Evolutionary conservation across 1,140 invertebrate species (phyloP).

Genomic region (Babylonia areolata): DNA sequence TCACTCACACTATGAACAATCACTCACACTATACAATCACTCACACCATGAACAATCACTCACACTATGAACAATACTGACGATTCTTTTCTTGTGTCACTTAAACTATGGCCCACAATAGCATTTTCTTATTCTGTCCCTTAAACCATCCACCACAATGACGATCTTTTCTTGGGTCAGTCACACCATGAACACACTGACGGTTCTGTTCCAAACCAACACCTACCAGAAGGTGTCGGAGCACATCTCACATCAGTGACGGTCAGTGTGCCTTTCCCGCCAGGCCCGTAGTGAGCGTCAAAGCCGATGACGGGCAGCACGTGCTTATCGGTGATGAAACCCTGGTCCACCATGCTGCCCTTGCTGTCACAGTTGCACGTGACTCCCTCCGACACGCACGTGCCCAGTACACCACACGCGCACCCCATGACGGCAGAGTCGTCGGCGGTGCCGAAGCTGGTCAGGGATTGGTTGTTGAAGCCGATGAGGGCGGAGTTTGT

Average conservation of each 20-base stretch:
- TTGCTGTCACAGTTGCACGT: conserved; percentile 63
- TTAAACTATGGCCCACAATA: too few species aligned
- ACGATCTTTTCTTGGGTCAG: too few species aligned
- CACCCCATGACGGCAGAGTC: conserved; percentile 49
- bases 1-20: too few species aligned
- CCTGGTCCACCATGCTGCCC: conserved; percentile 54
- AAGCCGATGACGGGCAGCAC: conserved; percentile 54
- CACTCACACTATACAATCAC: too few species aligned
- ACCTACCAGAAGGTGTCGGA: conserved; percentile 28
- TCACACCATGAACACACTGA: too few species aligned
- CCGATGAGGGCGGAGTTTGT: conserved; percentile 9
- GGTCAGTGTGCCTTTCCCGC: conserved; percentile 34
- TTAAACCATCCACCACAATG: too few species aligned
- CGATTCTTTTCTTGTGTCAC: too few species aligned
- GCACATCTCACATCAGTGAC: conserved; percentile 53
- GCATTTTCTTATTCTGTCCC: too few species aligned
- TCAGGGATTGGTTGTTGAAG: background rate
- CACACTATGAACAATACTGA: too few species aligned
- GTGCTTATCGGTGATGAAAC: conserved; percentile 50
- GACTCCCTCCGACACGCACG: conserved; percentile 46
- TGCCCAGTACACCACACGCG: conserved; percentile 53
- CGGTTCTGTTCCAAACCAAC: too few species aligned
- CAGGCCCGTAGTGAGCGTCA: conserved; percentile 39
- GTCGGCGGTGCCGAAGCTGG: conserved; percentile 54
- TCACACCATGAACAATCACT: too few species aligned